Evolutionary conservation across 2,113 vertebrate species (phyloP), one percentile per base, ranked within the genome.

Genomic region (Coturnix japonica): DNA sequence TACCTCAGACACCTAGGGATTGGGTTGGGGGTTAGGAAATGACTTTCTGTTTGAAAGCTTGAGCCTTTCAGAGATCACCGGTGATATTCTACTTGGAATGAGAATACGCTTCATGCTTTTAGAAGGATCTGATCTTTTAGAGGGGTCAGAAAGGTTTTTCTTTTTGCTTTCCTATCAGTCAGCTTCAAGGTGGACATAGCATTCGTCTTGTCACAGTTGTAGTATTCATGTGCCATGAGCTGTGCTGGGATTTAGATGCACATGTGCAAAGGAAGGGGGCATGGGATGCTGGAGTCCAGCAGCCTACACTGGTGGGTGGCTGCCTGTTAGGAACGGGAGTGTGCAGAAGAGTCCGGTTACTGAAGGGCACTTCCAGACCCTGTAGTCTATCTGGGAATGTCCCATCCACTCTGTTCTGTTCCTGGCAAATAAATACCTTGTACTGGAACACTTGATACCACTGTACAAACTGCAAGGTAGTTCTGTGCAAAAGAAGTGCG

Each of bases 401-500:
- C 28, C 10, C 13, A 8, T 44, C 17, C 6, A 1, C 25, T 39
- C 46, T 7, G 1, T 54, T 53, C n/a, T 53, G 23, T 59, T 0
- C 0, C 33, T 1, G 0, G 22, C 44, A 25, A 20, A 2, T 7
- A 6, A 13, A 2, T n/a, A 20, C 26, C 39, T 39, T 25, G 31
- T 41, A 4, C 22, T 26, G 7, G 9, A 13, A 3, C 2, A 11
- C 37, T 53, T 65, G 28, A 66, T 53, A 30, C 44, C 22, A 1
- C 2, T 7, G 4, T 13, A 37, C 30, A 14, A 21, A 25, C 28
- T 33, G 31, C n/a, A 28, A 30, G 39, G n/a, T 13, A 37, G 21
- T 41, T 30, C 25, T 43, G 16, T 19, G 39, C 14, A 9, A 20
- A 41, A 61, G 35, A 19, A 13, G 20, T 16, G 37, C n/a, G 14